A percentile compares a stretch with the other conserved stretches of the same genome.
Evolutionary conservation across 2,113 vertebrate genomes (phyloP).

Genomic region (Gobio gobio): DNA sequence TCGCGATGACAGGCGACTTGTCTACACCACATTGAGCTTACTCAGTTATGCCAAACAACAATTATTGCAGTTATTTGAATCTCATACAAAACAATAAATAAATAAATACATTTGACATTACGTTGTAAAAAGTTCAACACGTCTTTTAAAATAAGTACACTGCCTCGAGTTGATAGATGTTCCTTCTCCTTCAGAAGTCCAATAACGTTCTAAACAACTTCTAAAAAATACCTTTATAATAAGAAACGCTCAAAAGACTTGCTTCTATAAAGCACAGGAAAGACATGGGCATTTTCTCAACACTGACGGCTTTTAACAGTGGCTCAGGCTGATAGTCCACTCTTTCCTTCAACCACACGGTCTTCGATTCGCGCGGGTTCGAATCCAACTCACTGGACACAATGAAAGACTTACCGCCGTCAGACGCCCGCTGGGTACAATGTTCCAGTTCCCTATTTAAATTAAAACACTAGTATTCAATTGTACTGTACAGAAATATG

Average conservation of each 20-base stretch:
- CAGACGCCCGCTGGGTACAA: background rate
- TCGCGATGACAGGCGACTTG: background rate
- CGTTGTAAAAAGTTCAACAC: background rate
- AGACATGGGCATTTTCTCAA: slow-evolving; percentile 2
- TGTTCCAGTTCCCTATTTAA: background rate
- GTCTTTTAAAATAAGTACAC: background rate
- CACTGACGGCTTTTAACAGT: background rate
- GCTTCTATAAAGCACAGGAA: background rate
- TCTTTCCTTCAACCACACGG: background rate
- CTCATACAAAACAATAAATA: background rate
- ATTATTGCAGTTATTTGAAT: background rate
- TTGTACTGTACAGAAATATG: background rate
- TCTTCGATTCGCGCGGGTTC: slow-evolving; percentile 29
- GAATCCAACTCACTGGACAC: slow-evolving; percentile 31
- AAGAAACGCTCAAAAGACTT: background rate
- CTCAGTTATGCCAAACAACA: background rate
- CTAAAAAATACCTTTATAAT: background rate
- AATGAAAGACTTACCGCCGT: background rate
- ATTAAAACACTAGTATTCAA: background rate
- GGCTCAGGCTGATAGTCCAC: slow-evolving; percentile 47
- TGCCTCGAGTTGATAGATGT: background rate
- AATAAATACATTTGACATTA: background rate
- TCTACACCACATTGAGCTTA: background rate
- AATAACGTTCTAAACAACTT: background rate
- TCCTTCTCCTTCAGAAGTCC: background rate